A percentile compares a stretch with the other conserved stretches of the same genome.
Evolutionary conservation across 2,797 vertebrate genomes (phyloP).

Genomic region (Anguilla anguilla): DNA sequence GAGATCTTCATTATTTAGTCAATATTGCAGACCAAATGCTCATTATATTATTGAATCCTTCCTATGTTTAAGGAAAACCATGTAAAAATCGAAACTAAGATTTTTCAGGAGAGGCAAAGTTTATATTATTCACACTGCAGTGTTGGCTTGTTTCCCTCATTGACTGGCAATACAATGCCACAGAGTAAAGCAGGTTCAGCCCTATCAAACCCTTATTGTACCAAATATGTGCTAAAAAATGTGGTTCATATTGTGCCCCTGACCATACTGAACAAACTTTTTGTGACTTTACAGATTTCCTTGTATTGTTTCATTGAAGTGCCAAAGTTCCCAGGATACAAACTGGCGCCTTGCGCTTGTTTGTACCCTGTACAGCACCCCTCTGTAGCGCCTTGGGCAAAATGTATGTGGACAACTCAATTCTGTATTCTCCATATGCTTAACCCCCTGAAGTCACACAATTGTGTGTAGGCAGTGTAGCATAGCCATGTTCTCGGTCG

Average conservation of each 20-base stretch:
- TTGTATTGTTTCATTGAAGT: conserved; percentile 10
- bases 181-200: neutral
- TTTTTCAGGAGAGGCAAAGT: neutral
- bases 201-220: neutral
- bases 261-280: neutral
- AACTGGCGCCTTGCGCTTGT: neutral
- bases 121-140: neutral
- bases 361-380: neutral
- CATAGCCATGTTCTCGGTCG: neutral
- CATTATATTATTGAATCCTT: neutral
- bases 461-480: neutral
- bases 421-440: neutral
- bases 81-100: neutral
- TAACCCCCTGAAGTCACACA: neutral
- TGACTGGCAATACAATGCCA: neutral
- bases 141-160: neutral
- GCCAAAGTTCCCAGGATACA: neutral
- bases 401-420: neutral
- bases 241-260: neutral
- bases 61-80: neutral
- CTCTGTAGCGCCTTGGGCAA: neutral
- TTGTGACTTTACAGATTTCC: conserved; percentile 5
- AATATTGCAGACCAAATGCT: neutral
- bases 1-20: neutral
- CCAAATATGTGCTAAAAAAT: neutral